Evolutionary conservation across 2,888 invertebrate genomes (phyloP), one percentile per base, ranked within the genome.

Genomic region (Amphimallon solstitiale): DNA sequence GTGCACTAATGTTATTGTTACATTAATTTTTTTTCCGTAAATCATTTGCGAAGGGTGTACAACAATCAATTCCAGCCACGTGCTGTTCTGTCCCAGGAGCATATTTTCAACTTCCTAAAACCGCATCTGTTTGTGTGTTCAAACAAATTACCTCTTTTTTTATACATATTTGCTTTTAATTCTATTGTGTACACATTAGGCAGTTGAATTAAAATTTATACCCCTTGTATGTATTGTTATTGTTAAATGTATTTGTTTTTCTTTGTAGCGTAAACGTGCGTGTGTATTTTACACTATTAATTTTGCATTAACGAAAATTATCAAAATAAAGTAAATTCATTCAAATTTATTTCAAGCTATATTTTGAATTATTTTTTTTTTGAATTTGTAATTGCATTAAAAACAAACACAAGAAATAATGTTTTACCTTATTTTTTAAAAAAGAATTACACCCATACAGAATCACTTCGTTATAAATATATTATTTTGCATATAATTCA

Each of bases 101-200:
- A 35, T 51, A 37, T 51, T 51, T 51, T 14, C 35, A 34, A 51
- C 35, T 35, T 10, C 15, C 51, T 35, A 51, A 34, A 29, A 29
- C 29, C 51, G 17, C 51, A 51, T 35, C 10, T 35, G 51, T 34
- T 35, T 51, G 37, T 51, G 14, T 35, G 51, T 51, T 51, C 51
- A 17, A 51, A 35, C 51, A 51, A 51, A 51, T 51, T 51, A 51
- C 51, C 35, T n/a, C 17, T 35, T 35, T 51, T 51, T 40, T 40
- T 38, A 5, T 34, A 5, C 15, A 29, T 51, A 51, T 51, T 51
- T 51, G 51, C 35, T 51, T 51, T 51, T 51, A 51, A 51, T 51
- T 51, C 51, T 35, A 51, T 15, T 35, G 51, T 35, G 21, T 35
- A 35, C 51, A 34, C 35, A 35, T 51, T 51, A 51, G 37, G 35